Evolutionary conservation across 1,140 invertebrate genomes (phyloP).

Genomic region (Argopecten irradians): DNA sequence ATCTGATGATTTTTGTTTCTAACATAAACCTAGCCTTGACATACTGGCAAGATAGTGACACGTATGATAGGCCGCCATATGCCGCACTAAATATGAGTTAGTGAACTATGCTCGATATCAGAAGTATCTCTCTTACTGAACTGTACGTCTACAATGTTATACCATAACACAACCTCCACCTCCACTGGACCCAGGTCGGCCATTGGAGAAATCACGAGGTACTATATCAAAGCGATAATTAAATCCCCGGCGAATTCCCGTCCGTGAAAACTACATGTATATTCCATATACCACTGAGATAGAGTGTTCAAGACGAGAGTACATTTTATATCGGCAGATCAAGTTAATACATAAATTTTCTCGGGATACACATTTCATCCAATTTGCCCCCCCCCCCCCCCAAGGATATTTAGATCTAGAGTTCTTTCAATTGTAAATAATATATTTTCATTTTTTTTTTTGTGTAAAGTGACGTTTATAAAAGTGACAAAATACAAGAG

Average conservation of each 20-base stretch:
- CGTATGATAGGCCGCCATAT: not conserved
- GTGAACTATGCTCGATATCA: not conserved
- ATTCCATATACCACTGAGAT: not conserved
- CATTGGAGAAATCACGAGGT: not conserved
- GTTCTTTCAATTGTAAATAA: too few species aligned
- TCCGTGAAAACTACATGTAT: constrained; percentile 10
- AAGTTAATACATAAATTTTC: not conserved
- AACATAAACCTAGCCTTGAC: constrained; percentile 1
- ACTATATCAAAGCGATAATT: not conserved
- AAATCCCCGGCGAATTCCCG: not conserved
- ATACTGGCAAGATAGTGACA: constrained; percentile 21
- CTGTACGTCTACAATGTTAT: not conserved
- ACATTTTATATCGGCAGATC: not conserved
- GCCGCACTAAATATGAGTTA: not conserved
- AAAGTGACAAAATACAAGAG: too few species aligned
- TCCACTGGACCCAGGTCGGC: not conserved
- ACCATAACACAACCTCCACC: not conserved
- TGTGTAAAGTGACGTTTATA: too few species aligned
- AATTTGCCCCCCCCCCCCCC: too few species aligned
- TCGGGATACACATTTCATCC: not conserved
- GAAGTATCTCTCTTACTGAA: not conserved
- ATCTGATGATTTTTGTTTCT: constrained; percentile 12
- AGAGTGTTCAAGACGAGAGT: not conserved
- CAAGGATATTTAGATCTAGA: too few species aligned
- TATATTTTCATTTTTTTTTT: too few species aligned